Evolutionary conservation across 2,113 vertebrate genomes (phyloP), one percentile per base, ranked within the genome.

Genomic region (Lamprotornis superbus): DNA sequence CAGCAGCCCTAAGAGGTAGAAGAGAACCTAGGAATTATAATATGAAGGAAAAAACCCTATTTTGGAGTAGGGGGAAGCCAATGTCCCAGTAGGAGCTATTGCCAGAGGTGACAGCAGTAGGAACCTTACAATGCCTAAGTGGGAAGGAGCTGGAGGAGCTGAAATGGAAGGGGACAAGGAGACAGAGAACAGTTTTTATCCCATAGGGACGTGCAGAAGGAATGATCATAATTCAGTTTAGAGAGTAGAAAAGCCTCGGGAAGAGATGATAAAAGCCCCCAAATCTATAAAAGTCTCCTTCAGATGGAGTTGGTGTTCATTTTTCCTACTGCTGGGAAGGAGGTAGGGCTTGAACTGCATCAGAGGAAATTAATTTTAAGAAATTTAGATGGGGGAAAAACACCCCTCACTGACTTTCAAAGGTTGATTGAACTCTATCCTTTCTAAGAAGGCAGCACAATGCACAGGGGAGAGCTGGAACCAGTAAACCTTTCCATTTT

Each of bases 141-240:
- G 52, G 25, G 55, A 86, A 80, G 35, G 42, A 87, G 46, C 46
- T 65, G 55, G 27, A 71, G 39, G 24, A 86, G 42, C 73, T n/a
- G 64, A 65, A 67, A 40, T 9, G 24, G 39, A 75, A 10, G 2
- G 5, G 35, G 25, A 9, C 46, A 69, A 76, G 7, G 12, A 93
- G 47, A 39, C 3, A 15, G 52, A 68, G 46, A 15, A 57, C 18
- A 49, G 40, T 2, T 16, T 33, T 81, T 22, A 0, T 11, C 69
- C n/a, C 40, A 14, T 0, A 5, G 60, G 73, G 73, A 52, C 0
- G 0, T 40, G 22, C 6, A 28, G 40, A 70, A n/a, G 12, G 27
- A 95, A 67, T 21, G 8, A 67, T 20, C 31, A 31, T 70, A 47
- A 44, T 52, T 80, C 33, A 27, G 27, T 60, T 89, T 50, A 86